Base-by-base conservation (phyloP, 2,797 vertebrate species). In the Etheostoma perlongum region DNA sequence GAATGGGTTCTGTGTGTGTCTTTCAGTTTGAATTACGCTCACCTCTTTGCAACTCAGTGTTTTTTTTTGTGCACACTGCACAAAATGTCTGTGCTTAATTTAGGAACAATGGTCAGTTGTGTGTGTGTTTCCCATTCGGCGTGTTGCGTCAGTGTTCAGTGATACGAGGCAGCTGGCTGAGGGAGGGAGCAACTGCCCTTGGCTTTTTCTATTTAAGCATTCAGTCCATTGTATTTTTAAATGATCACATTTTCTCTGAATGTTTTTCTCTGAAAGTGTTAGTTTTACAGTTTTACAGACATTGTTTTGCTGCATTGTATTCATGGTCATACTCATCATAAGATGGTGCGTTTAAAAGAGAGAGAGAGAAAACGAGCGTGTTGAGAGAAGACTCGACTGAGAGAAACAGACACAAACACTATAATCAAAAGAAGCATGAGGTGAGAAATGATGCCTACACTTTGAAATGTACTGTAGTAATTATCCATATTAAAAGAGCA, bases 11-110 rank as follows among this genome's bases (percentile, higher is more conserved):
- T 52, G 48, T 25, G 23, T 57, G 30, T 25, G 27, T 57, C 67
- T 54, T 81, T 74, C 63, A 19, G 62, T 59, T 77, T 59, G 58
- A 82, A 69, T 82, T 66, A 62, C 54, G 5, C 60, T 47, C 5
- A 5, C 25, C 30, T 71, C 33, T 74, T 57, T 58, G 48, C 52
- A 0, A 78, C 47, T 67, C 81, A 68, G 61, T 64, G 0, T 54
- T 69, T 36, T 54, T 67, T 64, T 73, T 74, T 51, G 19, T 5
- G 4, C 65, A 47, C 33, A 33, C 5, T 52, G 42, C 16, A 40
- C 66, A 74, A 53, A 74, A 71, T 48, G 11, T 15, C 63, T 19
- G 53, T 40, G 51, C 74, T 70, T 77, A 58, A 75, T 85, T 82
- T 76, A 1, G 72, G 42, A 75, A 65, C 52, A 67, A 30, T 57